phyloP scores from a whole-genome alignment of 2,888 invertebrate genomes.

The Tetrapedia diversipes region DNA sequence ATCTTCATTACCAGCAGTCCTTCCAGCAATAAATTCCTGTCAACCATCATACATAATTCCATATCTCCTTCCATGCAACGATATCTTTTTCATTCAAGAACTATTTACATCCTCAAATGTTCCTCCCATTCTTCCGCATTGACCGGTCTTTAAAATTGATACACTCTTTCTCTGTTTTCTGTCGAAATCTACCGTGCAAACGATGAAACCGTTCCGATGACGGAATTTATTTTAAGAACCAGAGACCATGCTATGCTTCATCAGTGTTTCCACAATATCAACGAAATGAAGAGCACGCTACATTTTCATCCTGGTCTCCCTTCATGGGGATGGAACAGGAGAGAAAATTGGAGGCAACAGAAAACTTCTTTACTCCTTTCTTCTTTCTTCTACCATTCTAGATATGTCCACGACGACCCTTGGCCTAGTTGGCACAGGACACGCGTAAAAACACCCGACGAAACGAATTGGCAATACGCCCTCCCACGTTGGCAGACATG shows the following conservation, averaged over 20 bases:
- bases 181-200: background rate
- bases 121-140: background rate
- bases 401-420: slow-evolving; percentile 40
- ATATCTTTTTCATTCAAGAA: background rate
- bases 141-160: slow-evolving; percentile 3
- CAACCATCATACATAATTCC: background rate
- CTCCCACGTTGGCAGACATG: slow-evolving; percentile 51
- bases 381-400: background rate
- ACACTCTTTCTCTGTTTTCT: background rate
- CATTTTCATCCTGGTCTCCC: background rate
- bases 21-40: background rate
- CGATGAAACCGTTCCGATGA: background rate
- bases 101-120: background rate
- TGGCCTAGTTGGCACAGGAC: slow-evolving; percentile 64
- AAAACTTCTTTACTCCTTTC: slow-evolving; percentile 24
- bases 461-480: slow-evolving; percentile 63
- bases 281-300: background rate
- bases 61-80: background rate
- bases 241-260: background rate
- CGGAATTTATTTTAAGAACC: slow-evolving; percentile 26
- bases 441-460: slow-evolving; percentile 56
- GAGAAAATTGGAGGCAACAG: slow-evolving; percentile 21
- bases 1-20: background rate
- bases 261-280: background rate
- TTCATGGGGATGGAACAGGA: background rate